A percentile compares a stretch with the other conserved stretches of the same genome.
phyloP scores from a whole-genome alignment of 2,888 invertebrate species.

The Seira musarum region DNA sequence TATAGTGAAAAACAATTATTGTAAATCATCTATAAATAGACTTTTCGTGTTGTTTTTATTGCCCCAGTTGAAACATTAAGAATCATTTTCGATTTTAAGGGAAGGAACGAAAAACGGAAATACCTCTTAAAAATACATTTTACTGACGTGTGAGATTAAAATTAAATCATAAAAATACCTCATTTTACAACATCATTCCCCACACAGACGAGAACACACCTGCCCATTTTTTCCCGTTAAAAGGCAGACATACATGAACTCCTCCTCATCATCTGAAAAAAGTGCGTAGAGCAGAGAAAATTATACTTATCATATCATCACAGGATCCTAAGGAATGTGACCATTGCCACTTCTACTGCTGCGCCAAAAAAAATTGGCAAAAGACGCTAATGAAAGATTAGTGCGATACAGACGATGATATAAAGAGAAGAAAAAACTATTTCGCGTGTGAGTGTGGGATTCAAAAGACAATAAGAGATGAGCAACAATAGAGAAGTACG shows the following conservation, averaged over 20 bases:
- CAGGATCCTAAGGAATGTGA: background rate
- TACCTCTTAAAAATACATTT: background rate
- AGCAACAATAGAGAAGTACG: constrained; percentile 1
- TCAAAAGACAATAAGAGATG: background rate
- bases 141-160: background rate
- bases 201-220: background rate
- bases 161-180: background rate
- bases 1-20: constrained; percentile 36
- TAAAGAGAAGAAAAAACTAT: background rate
- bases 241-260: background rate
- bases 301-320: background rate
- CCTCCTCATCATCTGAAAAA: background rate
- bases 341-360: background rate
- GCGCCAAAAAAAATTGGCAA: background rate
- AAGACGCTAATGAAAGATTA: background rate
- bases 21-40: constrained; percentile 54
- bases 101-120: background rate
- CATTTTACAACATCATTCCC: background rate
- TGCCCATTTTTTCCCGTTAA: background rate
- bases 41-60: constrained; percentile 33
- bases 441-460: background rate
- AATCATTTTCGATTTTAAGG: background rate
- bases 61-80: background rate
- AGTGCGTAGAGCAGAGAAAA: background rate
- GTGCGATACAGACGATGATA: background rate